Conservation (phyloP, 1,140 invertebrate species). For the Lasioglossum baleicum region DNA sequence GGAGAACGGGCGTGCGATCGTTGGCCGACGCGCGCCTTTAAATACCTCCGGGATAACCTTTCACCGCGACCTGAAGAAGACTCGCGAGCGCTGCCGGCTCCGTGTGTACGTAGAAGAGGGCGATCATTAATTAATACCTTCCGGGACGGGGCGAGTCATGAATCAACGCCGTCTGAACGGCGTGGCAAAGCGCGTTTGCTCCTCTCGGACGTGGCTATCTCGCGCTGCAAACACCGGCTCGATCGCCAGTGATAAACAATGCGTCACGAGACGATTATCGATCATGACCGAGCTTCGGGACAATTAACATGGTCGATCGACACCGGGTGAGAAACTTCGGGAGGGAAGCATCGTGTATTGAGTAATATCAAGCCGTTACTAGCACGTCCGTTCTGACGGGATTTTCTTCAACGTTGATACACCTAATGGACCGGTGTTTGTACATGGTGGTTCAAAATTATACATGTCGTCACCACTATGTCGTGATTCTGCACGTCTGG, state of each 20-base stretch:
- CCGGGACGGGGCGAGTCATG: conserved; percentile 67
- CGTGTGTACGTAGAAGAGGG: conserved; percentile 44
- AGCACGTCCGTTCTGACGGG: neutral
- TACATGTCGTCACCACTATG: no score
- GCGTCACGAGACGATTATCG: conserved; percentile 47
- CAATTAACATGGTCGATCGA: conserved; percentile 44
- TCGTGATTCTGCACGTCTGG: no score
- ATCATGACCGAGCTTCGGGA: conserved; percentile 28
- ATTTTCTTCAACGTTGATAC: neutral
- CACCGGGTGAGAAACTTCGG: conserved; percentile 1
- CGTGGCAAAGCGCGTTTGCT: conserved; percentile 49
- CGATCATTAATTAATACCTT: conserved; percentile 73
- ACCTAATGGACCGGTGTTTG: no score
- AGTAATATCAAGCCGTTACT: neutral
- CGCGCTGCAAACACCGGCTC: conserved; percentile 32
- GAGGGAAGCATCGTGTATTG: neutral
- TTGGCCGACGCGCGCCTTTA: conserved; percentile 29
- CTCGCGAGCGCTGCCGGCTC: neutral
- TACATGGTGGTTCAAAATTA: no score
- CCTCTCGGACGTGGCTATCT: conserved; percentile 35
- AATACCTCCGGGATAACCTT: conserved; percentile 57
- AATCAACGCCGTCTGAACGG: conserved; percentile 63
- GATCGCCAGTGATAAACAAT: conserved; percentile 61
- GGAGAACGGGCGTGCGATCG: neutral
- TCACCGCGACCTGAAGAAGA: conserved; percentile 45